These are phyloP conservation scores for Leucozona laternaria DNA, from an alignment of 2,888 invertebrate genomes.

Conservation along the genomic window DNA sequence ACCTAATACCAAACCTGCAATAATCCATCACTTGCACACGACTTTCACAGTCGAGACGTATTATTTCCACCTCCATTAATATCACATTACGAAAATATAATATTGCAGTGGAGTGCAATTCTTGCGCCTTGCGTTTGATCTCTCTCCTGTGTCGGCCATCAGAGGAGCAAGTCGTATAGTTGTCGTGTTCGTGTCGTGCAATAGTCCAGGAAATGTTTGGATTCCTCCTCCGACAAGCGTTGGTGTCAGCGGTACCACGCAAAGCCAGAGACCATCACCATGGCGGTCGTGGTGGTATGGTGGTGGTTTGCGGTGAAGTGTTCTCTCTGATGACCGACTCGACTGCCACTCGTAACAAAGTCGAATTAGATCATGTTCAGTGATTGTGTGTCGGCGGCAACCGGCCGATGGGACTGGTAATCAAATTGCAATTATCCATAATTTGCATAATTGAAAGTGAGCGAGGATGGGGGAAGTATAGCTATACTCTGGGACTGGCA, in stretches of 20 bases:
- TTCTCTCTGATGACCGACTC: slow-evolving; percentile 14
- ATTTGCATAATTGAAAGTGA: slow-evolving; percentile 72
- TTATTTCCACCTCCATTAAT: slow-evolving; percentile 40
- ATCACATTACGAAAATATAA: slow-evolving; percentile 27
- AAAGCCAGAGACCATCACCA: slow-evolving; percentile 26
- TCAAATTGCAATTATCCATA: slow-evolving; percentile 71
- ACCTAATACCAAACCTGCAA: background rate
- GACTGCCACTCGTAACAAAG: slow-evolving; percentile 48
- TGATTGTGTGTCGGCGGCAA: slow-evolving; percentile 60
- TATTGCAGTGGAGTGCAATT: slow-evolving; percentile 15
- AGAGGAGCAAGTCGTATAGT: background rate
- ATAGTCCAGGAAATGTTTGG: slow-evolving; percentile 30
- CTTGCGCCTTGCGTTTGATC: slow-evolving; percentile 23
- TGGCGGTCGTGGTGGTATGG: background rate
- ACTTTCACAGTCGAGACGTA: slow-evolving; percentile 7
- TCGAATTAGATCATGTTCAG: slow-evolving; percentile 68
- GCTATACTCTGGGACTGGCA: background rate
- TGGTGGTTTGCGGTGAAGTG: slow-evolving; percentile 10
- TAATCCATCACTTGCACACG: slow-evolving; percentile 4
- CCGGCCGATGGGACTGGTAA: slow-evolving; percentile 51
- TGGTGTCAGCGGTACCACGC: slow-evolving; percentile 40
- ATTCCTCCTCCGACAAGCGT: slow-evolving; percentile 27
- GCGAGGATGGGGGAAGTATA: background rate
- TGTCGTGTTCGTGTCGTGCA: background rate
- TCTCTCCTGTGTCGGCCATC: background rate